A percentile compares a stretch with the other conserved stretches of the same genome.
phyloP scores from a whole-genome alignment of 2,113 vertebrate species.

The Sterrhoptilus dennistouni region DNA sequence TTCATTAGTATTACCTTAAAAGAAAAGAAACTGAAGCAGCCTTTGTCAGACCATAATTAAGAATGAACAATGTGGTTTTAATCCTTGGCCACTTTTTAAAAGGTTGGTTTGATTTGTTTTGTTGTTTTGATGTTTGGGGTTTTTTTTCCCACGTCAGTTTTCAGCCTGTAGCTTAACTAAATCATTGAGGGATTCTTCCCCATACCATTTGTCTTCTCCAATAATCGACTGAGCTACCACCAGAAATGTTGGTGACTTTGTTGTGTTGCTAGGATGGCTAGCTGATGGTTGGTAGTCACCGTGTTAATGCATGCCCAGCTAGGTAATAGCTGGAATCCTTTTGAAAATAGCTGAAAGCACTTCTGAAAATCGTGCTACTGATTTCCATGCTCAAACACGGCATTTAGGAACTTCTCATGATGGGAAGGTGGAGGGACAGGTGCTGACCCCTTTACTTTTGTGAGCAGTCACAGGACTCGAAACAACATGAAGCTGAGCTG shows the following conservation, averaged over 20 bases:
- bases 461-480: fast-evolving
- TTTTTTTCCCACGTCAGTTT: neutral
- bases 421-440: neutral
- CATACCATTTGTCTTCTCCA: neutral
- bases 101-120: neutral
- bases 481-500: neutral
- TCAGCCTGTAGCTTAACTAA: neutral
- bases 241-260: neutral
- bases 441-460: neutral
- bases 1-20: neutral
- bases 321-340: neutral
- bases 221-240: neutral
- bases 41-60: neutral
- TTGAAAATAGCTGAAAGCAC: neutral
- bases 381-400: neutral
- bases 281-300: neutral
- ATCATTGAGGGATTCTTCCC: neutral
- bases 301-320: fast-evolving
- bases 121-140: fast-evolving
- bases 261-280: neutral
- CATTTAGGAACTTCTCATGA: neutral
- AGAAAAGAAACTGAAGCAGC: neutral
- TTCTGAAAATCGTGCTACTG: neutral
- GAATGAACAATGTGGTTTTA: neutral
- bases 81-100: neutral